These are phyloP conservation scores for Magallana gigas DNA, from an alignment of 1,140 invertebrate genomes.

Conservation along the genomic window DNA sequence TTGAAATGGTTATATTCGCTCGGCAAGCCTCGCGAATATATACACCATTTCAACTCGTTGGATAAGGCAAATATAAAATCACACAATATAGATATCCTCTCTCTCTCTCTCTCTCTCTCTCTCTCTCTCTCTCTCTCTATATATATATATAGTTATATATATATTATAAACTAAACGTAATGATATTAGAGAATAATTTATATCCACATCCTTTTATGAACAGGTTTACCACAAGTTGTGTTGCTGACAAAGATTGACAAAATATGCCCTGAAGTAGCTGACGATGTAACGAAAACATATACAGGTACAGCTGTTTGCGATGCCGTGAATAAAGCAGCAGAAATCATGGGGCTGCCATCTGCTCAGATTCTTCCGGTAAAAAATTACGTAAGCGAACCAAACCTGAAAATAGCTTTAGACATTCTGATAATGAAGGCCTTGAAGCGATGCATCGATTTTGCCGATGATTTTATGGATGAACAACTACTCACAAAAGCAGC, in stretches of 20 bases:
- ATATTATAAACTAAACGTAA: no score
- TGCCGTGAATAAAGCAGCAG: slow-evolving; percentile 50
- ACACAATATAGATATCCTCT: no score
- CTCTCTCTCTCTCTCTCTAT: no score
- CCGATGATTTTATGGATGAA: slow-evolving; percentile 57
- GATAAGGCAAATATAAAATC: no score
- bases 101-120: no score
- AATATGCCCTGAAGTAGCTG: slow-evolving; percentile 44
- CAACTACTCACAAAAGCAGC: background rate
- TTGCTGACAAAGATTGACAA: slow-evolving; percentile 56
- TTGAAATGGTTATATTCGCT: no score
- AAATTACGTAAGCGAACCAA: slow-evolving; percentile 57
- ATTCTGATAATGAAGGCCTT: slow-evolving; percentile 47
- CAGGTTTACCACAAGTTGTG: slow-evolving; percentile 49
- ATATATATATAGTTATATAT: no score
- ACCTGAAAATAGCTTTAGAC: slow-evolving; percentile 49
- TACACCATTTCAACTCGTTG: no score
- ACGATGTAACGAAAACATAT: slow-evolving; percentile 43
- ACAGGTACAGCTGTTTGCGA: slow-evolving; percentile 45
- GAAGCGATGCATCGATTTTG: slow-evolving; percentile 50
- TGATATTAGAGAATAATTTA: no score
- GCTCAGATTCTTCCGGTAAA: slow-evolving; percentile 57
- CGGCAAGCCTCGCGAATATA: no score
- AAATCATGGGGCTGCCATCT: slow-evolving; percentile 53
- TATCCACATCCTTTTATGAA: no score